phyloP scores from a whole-genome alignment of 2,888 invertebrate species.

The Trichogramma dendrolimi region DNA sequence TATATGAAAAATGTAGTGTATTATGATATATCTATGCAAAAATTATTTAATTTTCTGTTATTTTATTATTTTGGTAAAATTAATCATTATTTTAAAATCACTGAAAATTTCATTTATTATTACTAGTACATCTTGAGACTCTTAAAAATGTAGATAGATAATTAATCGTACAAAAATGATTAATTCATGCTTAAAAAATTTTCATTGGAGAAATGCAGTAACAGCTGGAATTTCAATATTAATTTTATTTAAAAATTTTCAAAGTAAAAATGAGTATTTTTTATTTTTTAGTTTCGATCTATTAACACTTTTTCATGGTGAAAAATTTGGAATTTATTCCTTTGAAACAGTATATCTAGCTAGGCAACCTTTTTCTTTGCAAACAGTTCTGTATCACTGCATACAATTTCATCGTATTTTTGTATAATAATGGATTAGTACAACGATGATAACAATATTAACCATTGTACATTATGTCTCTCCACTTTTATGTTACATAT shows the following conservation, averaged over 20 bases:
- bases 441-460: slow-evolving; percentile 17
- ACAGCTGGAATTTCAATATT: slow-evolving; percentile 19
- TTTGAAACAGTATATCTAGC: slow-evolving; percentile 32
- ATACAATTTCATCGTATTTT: slow-evolving; percentile 25
- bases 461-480: slow-evolving; percentile 2
- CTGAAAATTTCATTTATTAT: slow-evolving; percentile 20
- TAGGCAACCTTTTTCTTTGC: slow-evolving; percentile 33
- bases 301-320: slow-evolving; percentile 22
- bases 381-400: slow-evolving; percentile 7
- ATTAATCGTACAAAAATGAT: slow-evolving; percentile 22
- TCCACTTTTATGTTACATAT: slow-evolving; percentile 16
- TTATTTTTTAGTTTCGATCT: not conserved
- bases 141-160: slow-evolving; percentile 19
- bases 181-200: slow-evolving; percentile 22
- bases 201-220: slow-evolving; percentile 11
- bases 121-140: slow-evolving; percentile 13
- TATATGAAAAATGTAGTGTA: too few species aligned
- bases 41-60: slow-evolving; percentile 28
- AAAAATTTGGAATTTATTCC: slow-evolving; percentile 28
- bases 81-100: slow-evolving; percentile 20
- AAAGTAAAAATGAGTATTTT: slow-evolving; percentile 18
- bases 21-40: too few species aligned
- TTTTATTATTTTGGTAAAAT: slow-evolving; percentile 21
- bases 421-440: slow-evolving; percentile 29
- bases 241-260: slow-evolving; percentile 20